phyloP scores from a whole-genome alignment of 2,113 vertebrate species.

The Indri indri region DNA sequence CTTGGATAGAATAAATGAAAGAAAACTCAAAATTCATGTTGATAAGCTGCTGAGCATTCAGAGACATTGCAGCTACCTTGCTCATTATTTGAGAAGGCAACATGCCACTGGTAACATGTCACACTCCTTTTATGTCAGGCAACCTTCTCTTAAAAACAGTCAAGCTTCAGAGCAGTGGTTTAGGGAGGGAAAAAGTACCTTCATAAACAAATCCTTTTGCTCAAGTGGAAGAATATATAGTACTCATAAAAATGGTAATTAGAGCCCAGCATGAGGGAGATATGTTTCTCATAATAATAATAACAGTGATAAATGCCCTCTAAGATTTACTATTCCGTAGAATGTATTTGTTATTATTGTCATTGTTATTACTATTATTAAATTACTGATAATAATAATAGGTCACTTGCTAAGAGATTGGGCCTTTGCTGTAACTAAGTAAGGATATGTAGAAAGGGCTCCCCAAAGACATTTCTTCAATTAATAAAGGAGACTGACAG shows the following conservation, averaged over 20 bases:
- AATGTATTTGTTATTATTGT: slow-evolving; percentile 63
- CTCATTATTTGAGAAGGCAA: neutral
- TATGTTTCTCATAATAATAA: slow-evolving; percentile 64
- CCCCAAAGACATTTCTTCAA: slow-evolving; percentile 57
- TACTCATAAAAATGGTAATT: slow-evolving; percentile 83
- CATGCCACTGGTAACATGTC: neutral
- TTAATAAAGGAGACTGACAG: slow-evolving; percentile 73
- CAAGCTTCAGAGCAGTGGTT: slow-evolving; percentile 29
- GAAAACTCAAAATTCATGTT: neutral
- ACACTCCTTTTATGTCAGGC: neutral
- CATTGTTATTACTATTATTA: too few relatives aligned
- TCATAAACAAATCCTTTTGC: slow-evolving; percentile 75
- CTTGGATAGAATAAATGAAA: neutral
- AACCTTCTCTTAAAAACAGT: neutral
- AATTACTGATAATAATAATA: slow-evolving; percentile 68
- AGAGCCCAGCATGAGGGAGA: slow-evolving; percentile 71
- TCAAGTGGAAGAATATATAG: slow-evolving; percentile 72
- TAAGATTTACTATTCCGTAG: slow-evolving; percentile 61
- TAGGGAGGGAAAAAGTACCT: slow-evolving; percentile 32
- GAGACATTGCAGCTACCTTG: neutral
- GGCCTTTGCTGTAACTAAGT: slow-evolving; percentile 66
- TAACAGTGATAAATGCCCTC: neutral
- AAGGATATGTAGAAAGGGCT: slow-evolving; percentile 67
- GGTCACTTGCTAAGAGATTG: slow-evolving; percentile 64
- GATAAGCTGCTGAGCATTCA: neutral